Percentiles rank a stretch among this genome's conserved stretches.
Conservation (phyloP, 92 coral and sea anemone species). For the Palythoa grandis region DNA sequence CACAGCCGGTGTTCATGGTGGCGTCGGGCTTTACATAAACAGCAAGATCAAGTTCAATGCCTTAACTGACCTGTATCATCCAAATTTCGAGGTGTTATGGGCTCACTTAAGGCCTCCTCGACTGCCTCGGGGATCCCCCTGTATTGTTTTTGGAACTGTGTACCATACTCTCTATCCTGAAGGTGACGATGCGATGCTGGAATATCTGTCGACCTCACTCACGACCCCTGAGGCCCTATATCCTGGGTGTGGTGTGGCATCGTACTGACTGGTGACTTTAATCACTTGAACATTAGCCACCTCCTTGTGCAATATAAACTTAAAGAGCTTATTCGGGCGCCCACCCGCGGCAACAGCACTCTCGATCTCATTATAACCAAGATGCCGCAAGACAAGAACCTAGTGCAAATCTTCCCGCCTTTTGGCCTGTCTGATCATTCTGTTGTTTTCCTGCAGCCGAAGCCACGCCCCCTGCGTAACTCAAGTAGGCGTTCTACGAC, state of each 20-base stretch:
- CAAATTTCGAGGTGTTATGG: constrained; percentile 50
- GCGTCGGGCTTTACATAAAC: not conserved
- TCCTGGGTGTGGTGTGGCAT: constrained; percentile 67
- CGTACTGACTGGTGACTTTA: constrained; percentile 61
- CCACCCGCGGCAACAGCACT: too few relatives aligned
- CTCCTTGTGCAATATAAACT: too few relatives aligned
- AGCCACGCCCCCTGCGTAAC: too few relatives aligned
- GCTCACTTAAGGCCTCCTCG: constrained; percentile 43
- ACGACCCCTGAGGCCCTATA: constrained; percentile 52
- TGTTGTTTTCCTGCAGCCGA: too few relatives aligned
- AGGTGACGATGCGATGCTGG: constrained; percentile 43
- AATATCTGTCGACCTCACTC: constrained; percentile 46
- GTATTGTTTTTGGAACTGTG: constrained; percentile 50
- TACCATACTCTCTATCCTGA: constrained; percentile 49
- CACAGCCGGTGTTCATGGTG: constrained; percentile 38
- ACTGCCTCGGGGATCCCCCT: constrained; percentile 47
- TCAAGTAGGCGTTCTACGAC: too few relatives aligned
- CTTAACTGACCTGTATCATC: constrained; percentile 44
- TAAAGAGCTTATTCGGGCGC: too few relatives aligned
- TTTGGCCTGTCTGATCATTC: too few relatives aligned
- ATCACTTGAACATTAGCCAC: too few relatives aligned
- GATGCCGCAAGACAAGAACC: too few relatives aligned
- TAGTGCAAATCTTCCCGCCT: too few relatives aligned
- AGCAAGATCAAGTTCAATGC: constrained; percentile 43
- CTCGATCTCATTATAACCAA: too few relatives aligned